Evolutionary conservation across 2,113 vertebrate genomes (phyloP).

Genomic region (Cichladusa arquata): DNA sequence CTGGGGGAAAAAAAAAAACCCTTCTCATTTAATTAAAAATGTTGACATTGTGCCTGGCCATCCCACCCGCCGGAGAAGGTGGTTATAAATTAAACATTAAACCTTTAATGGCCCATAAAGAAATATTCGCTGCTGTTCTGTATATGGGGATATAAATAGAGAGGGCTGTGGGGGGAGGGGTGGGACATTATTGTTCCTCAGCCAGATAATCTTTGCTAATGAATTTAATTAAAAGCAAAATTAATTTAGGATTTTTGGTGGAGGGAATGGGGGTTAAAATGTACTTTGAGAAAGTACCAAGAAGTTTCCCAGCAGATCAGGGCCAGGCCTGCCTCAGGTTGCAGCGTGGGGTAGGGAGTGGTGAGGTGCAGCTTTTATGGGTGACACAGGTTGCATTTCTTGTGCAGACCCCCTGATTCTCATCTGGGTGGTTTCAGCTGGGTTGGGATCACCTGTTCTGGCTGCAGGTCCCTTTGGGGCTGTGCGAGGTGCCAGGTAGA

Average conservation of each 20-base stretch:
- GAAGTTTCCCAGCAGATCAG: neutral
- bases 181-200: constrained; percentile 60
- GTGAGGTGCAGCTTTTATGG: neutral
- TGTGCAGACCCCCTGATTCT: rapidly evolving
- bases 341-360: rapidly evolving
- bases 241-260: constrained; percentile 50
- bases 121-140: constrained; percentile 71
- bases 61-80: constrained; percentile 70
- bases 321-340: neutral
- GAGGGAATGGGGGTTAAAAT: neutral
- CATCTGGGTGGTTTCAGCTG: rapidly evolving
- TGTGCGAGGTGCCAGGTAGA: neutral
- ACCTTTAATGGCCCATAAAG: constrained; percentile 80
- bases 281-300: neutral
- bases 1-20: neutral
- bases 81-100: constrained; percentile 80
- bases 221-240: constrained; percentile 76
- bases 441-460: neutral
- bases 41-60: constrained; percentile 77
- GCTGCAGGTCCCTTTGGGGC: rapidly evolving
- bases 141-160: constrained; percentile 69
- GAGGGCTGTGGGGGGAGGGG: constrained; percentile 41
- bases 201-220: constrained; percentile 74
- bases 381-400: rapidly evolving
- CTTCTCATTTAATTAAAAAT: constrained; percentile 78